phyloP scores from a whole-genome alignment of 1,140 invertebrate genomes.

The Dryas iulia region DNA sequence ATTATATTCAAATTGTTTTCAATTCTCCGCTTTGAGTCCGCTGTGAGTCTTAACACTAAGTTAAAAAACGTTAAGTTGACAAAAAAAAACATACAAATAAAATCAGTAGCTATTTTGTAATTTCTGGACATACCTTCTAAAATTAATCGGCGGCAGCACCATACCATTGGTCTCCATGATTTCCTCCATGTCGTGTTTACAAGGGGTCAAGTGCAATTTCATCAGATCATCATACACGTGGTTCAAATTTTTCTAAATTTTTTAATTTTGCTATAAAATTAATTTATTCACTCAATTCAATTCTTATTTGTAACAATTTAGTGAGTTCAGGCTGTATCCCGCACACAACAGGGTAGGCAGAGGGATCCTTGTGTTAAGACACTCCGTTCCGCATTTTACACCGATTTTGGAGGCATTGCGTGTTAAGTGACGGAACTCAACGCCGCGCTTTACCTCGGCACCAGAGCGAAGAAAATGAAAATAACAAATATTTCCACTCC shows the following conservation, averaged over 20 bases:
- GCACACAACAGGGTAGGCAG: neutral
- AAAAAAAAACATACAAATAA: too few relatives aligned
- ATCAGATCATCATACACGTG: constrained; percentile 56
- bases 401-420: too few relatives aligned
- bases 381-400: neutral
- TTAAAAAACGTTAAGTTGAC: too few relatives aligned
- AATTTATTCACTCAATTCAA: too few relatives aligned
- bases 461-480: too few relatives aligned
- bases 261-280: neutral
- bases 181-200: constrained; percentile 62
- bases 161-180: constrained; percentile 62
- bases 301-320: too few relatives aligned
- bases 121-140: constrained; percentile 47
- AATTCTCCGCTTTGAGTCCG: too few relatives aligned
- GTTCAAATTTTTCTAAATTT: constrained; percentile 56
- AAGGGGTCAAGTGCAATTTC: constrained; percentile 56
- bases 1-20: too few relatives aligned
- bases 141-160: constrained; percentile 56
- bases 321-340: neutral
- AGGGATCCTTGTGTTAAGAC: neutral
- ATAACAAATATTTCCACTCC: too few relatives aligned
- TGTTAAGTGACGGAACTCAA: too few relatives aligned
- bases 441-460: too few relatives aligned
- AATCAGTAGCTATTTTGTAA: neutral
- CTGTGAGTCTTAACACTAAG: neutral